These are phyloP conservation scores for Lepas anatifera DNA, from an alignment of 2,888 invertebrate species.

Conservation along the genomic window DNA sequence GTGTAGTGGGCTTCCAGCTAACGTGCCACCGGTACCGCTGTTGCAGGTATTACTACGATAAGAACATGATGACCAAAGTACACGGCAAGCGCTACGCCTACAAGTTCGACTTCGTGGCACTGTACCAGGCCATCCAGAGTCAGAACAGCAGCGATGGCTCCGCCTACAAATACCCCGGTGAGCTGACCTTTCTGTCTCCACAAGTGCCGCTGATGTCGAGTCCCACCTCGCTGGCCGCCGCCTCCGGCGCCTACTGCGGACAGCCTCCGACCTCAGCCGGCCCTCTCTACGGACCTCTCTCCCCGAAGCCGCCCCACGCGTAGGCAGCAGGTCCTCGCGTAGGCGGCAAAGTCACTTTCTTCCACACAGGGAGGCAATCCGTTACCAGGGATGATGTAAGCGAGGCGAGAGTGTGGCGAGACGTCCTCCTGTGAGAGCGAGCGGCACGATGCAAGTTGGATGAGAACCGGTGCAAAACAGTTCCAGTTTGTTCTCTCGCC, in stretches of 20 bases:
- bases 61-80: conserved; percentile 97
- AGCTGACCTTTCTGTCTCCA: conserved; percentile 31
- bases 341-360: too few relatives aligned
- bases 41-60: conserved; percentile 84
- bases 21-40: neutral
- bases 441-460: too few relatives aligned
- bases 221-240: neutral
- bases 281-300: neutral
- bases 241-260: neutral
- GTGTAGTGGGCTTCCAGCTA: too few relatives aligned
- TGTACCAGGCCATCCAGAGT: conserved; percentile 62
- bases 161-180: conserved; percentile 91
- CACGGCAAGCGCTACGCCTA: conserved; percentile 94
- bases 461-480: too few relatives aligned
- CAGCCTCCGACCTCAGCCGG: neutral
- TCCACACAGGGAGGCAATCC: too few relatives aligned
- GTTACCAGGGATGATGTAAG: too few relatives aligned
- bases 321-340: neutral
- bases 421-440: too few relatives aligned
- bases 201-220: conserved; percentile 2
- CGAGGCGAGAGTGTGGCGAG: too few relatives aligned
- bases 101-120: conserved; percentile 88
- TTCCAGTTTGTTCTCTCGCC: too few relatives aligned
- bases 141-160: conserved; percentile 87
- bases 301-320: neutral